phyloP scores from a whole-genome alignment of 2,888 invertebrate species.

The Pollenia griseotomentosa region DNA sequence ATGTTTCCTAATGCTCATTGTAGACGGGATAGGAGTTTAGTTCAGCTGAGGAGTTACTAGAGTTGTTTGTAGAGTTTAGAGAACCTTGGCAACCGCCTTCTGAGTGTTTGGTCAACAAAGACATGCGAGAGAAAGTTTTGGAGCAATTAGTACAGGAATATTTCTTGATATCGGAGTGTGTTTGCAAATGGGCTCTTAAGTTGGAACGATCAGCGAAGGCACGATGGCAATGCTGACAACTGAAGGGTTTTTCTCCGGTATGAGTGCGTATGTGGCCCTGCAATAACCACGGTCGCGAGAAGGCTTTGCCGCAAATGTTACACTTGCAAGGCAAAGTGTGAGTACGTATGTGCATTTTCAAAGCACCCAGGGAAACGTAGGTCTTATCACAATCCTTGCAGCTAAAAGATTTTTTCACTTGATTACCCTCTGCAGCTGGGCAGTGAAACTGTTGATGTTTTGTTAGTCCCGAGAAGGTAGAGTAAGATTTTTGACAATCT shows the following conservation, averaged over 20 bases:
- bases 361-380: slow-evolving; percentile 96
- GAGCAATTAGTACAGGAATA: slow-evolving; percentile 97
- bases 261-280: slow-evolving; percentile 99
- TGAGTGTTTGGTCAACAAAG: slow-evolving; percentile 95
- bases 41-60: slow-evolving; percentile 47
- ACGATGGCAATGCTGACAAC: slow-evolving; percentile 96
- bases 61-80: slow-evolving; percentile 63
- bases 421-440: slow-evolving; percentile 92
- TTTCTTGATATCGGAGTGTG: slow-evolving; percentile 98
- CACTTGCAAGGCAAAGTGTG: slow-evolving; percentile 99
- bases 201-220: slow-evolving; percentile 99
- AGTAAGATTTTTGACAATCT: slow-evolving; percentile 97
- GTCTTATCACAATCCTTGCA: slow-evolving; percentile 99
- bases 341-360: slow-evolving; percentile 99
- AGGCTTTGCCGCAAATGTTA: slow-evolving; percentile 97
- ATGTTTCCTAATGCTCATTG: slow-evolving; percentile 77
- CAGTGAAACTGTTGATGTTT: slow-evolving; percentile 99
- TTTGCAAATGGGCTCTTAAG: slow-evolving; percentile 97
- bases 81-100: slow-evolving; percentile 92
- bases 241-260: slow-evolving; percentile 99
- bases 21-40: slow-evolving; percentile 77
- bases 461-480: slow-evolving; percentile 97
- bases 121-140: slow-evolving; percentile 99
- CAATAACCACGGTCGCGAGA: slow-evolving; percentile 97
- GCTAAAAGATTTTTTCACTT: slow-evolving; percentile 95